Base-by-base conservation (phyloP, 2,797 vertebrate genomes). In the Antennarius maculatus region DNA sequence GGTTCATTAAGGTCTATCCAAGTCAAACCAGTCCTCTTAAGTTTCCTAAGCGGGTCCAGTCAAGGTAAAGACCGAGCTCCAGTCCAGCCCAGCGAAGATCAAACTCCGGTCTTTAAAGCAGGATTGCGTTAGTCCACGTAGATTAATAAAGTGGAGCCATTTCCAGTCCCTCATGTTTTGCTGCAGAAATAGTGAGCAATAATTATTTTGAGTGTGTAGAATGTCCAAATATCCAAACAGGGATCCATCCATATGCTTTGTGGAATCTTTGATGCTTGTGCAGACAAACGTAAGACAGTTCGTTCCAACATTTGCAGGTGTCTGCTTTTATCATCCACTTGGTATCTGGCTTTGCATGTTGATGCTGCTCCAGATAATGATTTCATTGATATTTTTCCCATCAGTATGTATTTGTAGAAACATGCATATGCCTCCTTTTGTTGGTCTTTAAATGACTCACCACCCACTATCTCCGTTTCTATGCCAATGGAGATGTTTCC, bases 91-190 rank as follows among this genome's bases (percentile, higher is more conserved):
- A 52, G 53, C 39, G 17, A 17, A 31, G 57, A 60, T 68, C 51
- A 52, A 52, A 46, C 54, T 51, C 39, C 29, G 49, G 48, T 65
- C 34, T 39, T 29, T 76, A 81, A 23, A 59, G 42, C 7, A 60
- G 47, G 60, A 61, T 49, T 50, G 28, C 41, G 49, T 80, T 61
- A 66, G 70, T 80, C 57, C 74, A 60, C 11, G 12, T 34, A 18
- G 61, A 65, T 61, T 55, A 77, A 77, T 39, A 76, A 53, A 74
- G 52, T 47, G 7, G 55, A 61, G 51, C 66, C 57, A 51, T 48
- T 34, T 5, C 11, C 5, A 59, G 43, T 71, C 53, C 46, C 29
- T 15, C 27, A 52, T 39, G 60, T 65, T 60, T 34, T 46, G 14
- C 42, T 63, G 46, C 41, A 63, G 61, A 57, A 66, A 60, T 2